Evolutionary conservation across 2,888 invertebrate genomes (phyloP), one percentile per base, ranked within the genome.

Genomic region (Gonocerus acuteangulatus): DNA sequence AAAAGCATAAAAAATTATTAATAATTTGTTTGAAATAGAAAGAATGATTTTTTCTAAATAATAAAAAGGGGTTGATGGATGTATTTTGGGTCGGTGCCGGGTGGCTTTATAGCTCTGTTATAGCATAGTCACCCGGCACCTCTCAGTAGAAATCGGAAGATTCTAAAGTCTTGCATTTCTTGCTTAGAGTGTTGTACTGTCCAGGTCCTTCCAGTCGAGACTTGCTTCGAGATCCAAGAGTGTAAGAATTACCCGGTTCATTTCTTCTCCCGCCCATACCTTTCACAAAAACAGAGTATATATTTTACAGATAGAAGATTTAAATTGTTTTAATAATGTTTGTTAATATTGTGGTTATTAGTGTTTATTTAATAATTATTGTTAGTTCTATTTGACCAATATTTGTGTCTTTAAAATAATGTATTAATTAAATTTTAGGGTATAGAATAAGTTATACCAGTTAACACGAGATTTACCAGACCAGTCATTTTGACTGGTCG

Each of bases 121-220:
- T 65, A 54, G 64, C 62, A 56, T 65, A 65, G 49, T 49, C 63
- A 60, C 58, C 62, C 64, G 64, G 62, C 62, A 62, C 64, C 82
- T 82, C 88, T 90, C 89, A 92, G 89, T 92, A 93, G 82, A 91
- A 92, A 80, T 92, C 91, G 74, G 86, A 89, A 73, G 90, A 87
- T 80, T 92, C 92, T 69, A 92, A 81, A 72, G 92, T 92, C 82
- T 92, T 92, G 86, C 92, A 93, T 81, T 92, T 90, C 80, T 91
- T 91, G 85, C 89, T 91, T 80, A 92, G 81, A 79, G 91, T 92
- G 78, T 91, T 90, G 85, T 91, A 92, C 85, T 92, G 91, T 71
- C 79, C 79, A 72, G 85, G 85, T 80, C 88, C 84, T 72, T 83
- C 83, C 61, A 58, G 54, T 18, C 65, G 45, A 61, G 67, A 66